Percentiles rank a stretch among this genome's conserved stretches.
Conservation (phyloP, 2,113 vertebrate genomes). For the Cynopterus brachyotis region DNA sequence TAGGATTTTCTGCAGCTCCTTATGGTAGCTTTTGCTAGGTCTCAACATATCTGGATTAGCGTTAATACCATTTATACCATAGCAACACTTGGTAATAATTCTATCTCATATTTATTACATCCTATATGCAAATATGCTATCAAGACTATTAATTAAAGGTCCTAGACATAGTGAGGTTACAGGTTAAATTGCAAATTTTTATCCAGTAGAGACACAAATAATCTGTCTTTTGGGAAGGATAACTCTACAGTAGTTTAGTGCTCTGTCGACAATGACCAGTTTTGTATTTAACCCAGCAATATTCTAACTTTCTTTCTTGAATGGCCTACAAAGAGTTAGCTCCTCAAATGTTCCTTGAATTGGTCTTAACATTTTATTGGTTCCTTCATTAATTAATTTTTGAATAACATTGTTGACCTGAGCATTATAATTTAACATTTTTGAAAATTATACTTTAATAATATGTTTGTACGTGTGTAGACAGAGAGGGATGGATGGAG, state of each 20-base stretch:
- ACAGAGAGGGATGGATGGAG: no score
- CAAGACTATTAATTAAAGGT: not conserved
- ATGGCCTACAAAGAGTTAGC: not conserved
- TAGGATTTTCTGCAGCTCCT: not conserved
- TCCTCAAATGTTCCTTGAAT: not conserved
- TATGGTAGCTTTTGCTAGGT: not conserved
- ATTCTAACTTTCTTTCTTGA: not conserved
- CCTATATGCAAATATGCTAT: not conserved
- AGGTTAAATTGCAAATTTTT: not conserved
- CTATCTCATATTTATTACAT: not conserved
- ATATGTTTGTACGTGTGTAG: not conserved
- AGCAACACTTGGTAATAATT: not conserved
- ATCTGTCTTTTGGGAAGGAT: not conserved
- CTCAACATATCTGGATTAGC: not conserved
- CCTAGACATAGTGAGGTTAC: not conserved
- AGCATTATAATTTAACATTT: not conserved
- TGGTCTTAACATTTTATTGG: not conserved
- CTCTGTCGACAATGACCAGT: not conserved
- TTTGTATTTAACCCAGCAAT: not conserved
- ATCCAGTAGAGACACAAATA: not conserved
- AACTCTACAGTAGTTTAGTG: not conserved
- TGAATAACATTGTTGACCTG: not conserved
- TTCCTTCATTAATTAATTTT: slow-evolving; percentile 1
- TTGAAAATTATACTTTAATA: not conserved
- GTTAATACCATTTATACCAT: not conserved